phyloP scores from a whole-genome alignment of 1,140 invertebrate genomes.

The Tetragonula clypearis region DNA sequence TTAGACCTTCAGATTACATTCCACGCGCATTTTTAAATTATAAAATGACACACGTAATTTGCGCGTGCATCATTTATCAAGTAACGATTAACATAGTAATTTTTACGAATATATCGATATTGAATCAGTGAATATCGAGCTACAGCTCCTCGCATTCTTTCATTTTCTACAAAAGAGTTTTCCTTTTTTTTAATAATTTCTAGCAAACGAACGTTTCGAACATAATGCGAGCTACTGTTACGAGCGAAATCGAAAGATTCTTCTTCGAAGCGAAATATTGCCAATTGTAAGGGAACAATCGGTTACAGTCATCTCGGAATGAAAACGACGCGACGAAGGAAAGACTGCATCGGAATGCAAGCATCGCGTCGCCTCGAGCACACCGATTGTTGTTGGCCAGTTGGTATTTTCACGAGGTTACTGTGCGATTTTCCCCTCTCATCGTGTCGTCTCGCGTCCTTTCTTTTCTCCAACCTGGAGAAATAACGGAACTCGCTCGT shows the following conservation, averaged over 20 bases:
- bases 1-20: too few relatives aligned
- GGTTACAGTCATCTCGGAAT: not conserved
- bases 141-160: too few relatives aligned
- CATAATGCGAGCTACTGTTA: too few relatives aligned
- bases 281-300: not conserved
- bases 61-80: too few relatives aligned
- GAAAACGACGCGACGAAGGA: conserved; percentile 55
- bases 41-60: too few relatives aligned
- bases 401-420: conserved; percentile 69
- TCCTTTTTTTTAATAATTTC: too few relatives aligned
- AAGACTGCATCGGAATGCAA: conserved; percentile 71
- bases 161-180: too few relatives aligned
- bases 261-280: not conserved
- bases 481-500: conserved; percentile 20
- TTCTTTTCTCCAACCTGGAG: conserved; percentile 12
- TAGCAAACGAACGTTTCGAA: too few relatives aligned
- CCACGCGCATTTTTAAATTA: too few relatives aligned
- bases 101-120: too few relatives aligned
- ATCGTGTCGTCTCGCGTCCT: not conserved
- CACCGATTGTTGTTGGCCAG: conserved; percentile 38
- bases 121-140: too few relatives aligned
- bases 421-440: conserved; percentile 37
- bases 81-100: too few relatives aligned
- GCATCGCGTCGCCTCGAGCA: conserved; percentile 33
- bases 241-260: not conserved